Percentiles rank a stretch among this genome's conserved stretches.
Evolutionary conservation across 2,113 vertebrate species (phyloP).

Genomic region (Lampris incognitus): DNA sequence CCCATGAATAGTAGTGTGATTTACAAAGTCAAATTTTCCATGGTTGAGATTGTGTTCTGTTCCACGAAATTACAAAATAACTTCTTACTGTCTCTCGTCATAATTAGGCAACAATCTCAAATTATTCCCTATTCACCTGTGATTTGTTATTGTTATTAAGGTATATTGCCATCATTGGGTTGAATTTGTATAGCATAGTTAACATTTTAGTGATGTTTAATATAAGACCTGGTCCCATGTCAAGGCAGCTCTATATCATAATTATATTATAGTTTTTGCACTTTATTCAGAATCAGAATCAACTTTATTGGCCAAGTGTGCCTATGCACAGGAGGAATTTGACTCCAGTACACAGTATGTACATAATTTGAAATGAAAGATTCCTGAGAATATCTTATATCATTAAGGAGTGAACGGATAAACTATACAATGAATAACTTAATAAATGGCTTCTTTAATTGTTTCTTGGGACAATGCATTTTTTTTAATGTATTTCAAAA

Average conservation of each 20-base stretch:
- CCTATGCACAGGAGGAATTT: too few species aligned
- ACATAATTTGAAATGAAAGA: background rate
- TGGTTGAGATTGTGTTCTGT: constrained; percentile 11
- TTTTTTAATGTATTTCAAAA: constrained; percentile 16
- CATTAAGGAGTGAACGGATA: background rate
- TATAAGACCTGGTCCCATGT: background rate
- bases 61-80: constrained; percentile 10
- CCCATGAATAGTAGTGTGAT: background rate
- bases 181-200: background rate
- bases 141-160: background rate
- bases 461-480: background rate
- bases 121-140: constrained; percentile 16
- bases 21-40: constrained; percentile 13
- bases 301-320: too few species aligned
- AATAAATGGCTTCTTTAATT: too few species aligned
- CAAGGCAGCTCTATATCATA: background rate
- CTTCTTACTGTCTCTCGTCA: background rate
- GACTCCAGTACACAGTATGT: background rate
- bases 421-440: too few species aligned
- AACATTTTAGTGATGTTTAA: constrained; percentile 3
- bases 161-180: background rate
- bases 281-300: too few species aligned
- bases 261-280: background rate
- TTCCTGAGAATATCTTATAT: background rate
- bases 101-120: constrained; percentile 10